A percentile compares a stretch with the other conserved stretches of the same genome.
Evolutionary conservation across 2,888 invertebrate genomes (phyloP).

Genomic region (Eupithecia centaureata): DNA sequence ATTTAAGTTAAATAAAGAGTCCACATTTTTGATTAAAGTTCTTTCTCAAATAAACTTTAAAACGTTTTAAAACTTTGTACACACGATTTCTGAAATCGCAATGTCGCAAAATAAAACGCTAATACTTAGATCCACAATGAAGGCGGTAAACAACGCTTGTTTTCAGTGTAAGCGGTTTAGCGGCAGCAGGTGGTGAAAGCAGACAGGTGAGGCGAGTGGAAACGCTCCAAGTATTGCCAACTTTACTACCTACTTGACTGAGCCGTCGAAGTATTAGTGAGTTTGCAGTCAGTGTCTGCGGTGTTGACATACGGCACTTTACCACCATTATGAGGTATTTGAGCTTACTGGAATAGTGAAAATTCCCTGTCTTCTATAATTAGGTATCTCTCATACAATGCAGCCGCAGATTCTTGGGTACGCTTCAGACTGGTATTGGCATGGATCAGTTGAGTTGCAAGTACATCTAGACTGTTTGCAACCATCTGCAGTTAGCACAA

Average conservation of each 20-base stretch:
- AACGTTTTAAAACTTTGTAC: not conserved
- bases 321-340: not conserved
- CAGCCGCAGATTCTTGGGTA: too few relatives aligned
- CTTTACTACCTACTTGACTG: slow-evolving; percentile 18
- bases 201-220: slow-evolving; percentile 59
- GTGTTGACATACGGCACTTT: not conserved
- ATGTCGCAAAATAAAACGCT: slow-evolving; percentile 28
- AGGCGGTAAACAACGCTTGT: slow-evolving; percentile 59
- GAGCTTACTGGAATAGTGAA: not conserved
- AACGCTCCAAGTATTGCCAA: slow-evolving; percentile 26
- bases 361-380: not conserved
- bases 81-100: slow-evolving; percentile 16
- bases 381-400: too few relatives aligned
- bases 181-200: slow-evolving; percentile 55
- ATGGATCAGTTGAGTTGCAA: too few relatives aligned
- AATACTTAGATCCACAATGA: slow-evolving; percentile 34
- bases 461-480: too few relatives aligned
- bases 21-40: not conserved
- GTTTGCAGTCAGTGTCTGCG: slow-evolving; percentile 6
- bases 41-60: not conserved
- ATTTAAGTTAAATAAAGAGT: not conserved
- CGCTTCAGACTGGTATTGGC: too few relatives aligned
- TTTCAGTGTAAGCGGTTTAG: slow-evolving; percentile 67
- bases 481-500: too few relatives aligned
- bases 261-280: slow-evolving; percentile 8